A percentile compares a stretch with the other conserved stretches of the same genome.
These are phyloP conservation scores for Eupithecia vulgata DNA, from an alignment of 2,888 invertebrate species.

Conservation along the genomic window DNA sequence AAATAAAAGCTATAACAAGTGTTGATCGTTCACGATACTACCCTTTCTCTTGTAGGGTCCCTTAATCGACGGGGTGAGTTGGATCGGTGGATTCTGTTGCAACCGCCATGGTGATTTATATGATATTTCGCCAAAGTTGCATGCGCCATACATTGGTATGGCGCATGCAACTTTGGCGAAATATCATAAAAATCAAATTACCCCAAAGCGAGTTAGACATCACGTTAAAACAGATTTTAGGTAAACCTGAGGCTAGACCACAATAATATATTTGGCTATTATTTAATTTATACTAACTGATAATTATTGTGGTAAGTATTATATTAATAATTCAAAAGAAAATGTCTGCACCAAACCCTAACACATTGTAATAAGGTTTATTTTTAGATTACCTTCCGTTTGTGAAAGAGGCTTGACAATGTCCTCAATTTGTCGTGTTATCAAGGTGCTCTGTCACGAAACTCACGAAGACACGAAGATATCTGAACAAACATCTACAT, in stretches of 20 bases:
- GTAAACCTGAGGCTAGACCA: too few relatives aligned
- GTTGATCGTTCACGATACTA: too few relatives aligned
- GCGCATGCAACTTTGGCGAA: not conserved
- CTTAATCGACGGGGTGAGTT: too few relatives aligned
- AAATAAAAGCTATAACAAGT: too few relatives aligned
- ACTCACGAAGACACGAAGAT: slow-evolving; percentile 12
- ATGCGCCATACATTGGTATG: too few relatives aligned
- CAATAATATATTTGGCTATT: too few relatives aligned
- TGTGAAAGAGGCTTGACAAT: slow-evolving; percentile 16
- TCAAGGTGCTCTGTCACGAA: slow-evolving; percentile 47
- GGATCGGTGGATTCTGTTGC: too few relatives aligned
- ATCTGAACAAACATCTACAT: not conserved
- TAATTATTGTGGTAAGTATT: too few relatives aligned
- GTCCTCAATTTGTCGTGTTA: slow-evolving; percentile 55
- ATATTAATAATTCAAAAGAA: not conserved
- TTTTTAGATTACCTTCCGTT: not conserved
- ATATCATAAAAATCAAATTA: not conserved
- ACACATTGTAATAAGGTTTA: not conserved
- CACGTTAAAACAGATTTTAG: not conserved
- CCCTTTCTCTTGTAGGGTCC: too few relatives aligned
- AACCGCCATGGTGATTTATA: too few relatives aligned
- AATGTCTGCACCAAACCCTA: not conserved
- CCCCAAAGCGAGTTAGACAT: not conserved
- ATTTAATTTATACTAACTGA: too few relatives aligned
- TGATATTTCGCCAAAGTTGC: too few relatives aligned